Evolutionary conservation across 2,797 vertebrate genomes (phyloP), one percentile per base, ranked within the genome.

Genomic region (Champsocephalus gunnari): DNA sequence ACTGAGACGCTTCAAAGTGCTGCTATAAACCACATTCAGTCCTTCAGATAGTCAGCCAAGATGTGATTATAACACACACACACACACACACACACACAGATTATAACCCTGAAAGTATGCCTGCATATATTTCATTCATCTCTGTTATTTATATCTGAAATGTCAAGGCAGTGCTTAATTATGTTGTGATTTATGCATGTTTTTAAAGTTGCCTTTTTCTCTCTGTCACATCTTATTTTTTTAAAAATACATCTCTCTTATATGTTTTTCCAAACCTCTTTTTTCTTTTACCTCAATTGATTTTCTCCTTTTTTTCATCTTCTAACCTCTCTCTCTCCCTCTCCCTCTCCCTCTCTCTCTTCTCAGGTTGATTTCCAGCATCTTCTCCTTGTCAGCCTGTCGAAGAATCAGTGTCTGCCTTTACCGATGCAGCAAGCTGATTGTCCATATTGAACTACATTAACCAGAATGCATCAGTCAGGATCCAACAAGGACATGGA

Each of bases 11-110:
- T 79, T 88, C 76, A 84, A 80, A 90, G 82, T 55, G 49, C 59
- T 73, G 77, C 90, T 77, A 82, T 85, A 89, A 91, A 89, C 77
- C 84, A 83, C 78, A 56, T 77, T 55, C 54, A 73, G 58, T 75
- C 73, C 75, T 60, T 85, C 62, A 86, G 87, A 86, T 73, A 82
- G 63, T 1, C 66, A 62, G 86, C 85, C 86, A 90, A 76, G 72
- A 61, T 86, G 51, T 92, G 80, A 90, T 92, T 90, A 90, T 82
- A 89, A 79, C 77, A 61, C 69, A 73, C 70, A 63, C 66, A 67
- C 64, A 45, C 77, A 60, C 69, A 50, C 59, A 54, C 60, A 48
- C n/a, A 60, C 71, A 64, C 58, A 48, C 57, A 67, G 77, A 92
- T 88, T 88, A 87, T 82, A 89, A 80, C 82, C 69, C 58, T 87